phyloP scores from a whole-genome alignment of 2,113 vertebrate species.

The Clinocottus analis region DNA sequence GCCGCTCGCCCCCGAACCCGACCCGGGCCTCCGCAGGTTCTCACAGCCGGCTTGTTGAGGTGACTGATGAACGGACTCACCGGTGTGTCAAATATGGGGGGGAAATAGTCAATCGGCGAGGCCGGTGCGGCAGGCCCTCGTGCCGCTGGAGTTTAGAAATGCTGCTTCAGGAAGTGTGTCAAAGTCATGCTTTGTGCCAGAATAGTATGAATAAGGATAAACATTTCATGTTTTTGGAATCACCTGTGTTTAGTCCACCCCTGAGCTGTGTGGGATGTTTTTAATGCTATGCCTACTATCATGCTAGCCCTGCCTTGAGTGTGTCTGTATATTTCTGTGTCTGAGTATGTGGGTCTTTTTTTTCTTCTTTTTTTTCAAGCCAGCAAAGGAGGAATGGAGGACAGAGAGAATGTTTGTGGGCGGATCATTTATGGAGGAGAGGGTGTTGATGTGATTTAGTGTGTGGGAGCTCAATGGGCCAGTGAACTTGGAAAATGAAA shows the following conservation, averaged over 20 bases:
- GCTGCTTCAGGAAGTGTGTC: conserved; percentile 63
- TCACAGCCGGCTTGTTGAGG: conserved; percentile 68
- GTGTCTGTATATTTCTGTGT: conserved; percentile 26
- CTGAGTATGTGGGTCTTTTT: conserved; percentile 34
- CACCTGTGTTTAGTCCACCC: conserved; percentile 42
- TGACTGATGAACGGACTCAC: conserved; percentile 76
- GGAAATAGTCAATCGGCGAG: conserved; percentile 74
- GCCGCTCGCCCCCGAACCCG: conserved; percentile 56
- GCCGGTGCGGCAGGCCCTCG: conserved; percentile 47
- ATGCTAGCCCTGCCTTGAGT: conserved; percentile 18
- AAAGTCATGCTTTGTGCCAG: conserved; percentile 60
- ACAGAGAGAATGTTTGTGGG: conserved; percentile 22
- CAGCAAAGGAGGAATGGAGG: conserved; percentile 34
- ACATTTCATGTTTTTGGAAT: conserved; percentile 65
- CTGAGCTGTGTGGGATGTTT: conserved; percentile 53
- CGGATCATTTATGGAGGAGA: conserved; percentile 63
- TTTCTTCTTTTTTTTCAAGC: conserved; percentile 17
- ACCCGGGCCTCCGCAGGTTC: conserved; percentile 1
- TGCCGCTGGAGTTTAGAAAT: conserved; percentile 57
- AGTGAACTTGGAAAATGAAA: conserved; percentile 77
- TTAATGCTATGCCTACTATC: conserved; percentile 30
- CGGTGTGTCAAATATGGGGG: conserved; percentile 75
- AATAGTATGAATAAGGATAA: conserved; percentile 67
- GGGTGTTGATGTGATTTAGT: conserved; percentile 71
- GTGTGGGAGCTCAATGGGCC: conserved; percentile 66